Conservation (phyloP, 1,140 invertebrate genomes). For the Pteromalus puparum region DNA sequence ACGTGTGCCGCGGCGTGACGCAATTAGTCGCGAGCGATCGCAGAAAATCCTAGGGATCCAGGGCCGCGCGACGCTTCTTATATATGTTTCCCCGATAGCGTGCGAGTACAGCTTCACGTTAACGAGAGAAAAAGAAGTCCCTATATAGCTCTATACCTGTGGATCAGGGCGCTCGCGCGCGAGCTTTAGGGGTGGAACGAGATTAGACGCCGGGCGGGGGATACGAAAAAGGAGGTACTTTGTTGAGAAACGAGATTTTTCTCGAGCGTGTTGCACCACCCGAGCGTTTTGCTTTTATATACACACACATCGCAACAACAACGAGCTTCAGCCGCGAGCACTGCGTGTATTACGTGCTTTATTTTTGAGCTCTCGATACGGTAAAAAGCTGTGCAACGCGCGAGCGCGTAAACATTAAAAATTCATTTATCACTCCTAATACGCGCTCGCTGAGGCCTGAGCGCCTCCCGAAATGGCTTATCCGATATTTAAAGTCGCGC, state of each 20-base stretch:
- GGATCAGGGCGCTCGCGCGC: constrained; percentile 7
- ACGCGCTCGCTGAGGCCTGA: neutral
- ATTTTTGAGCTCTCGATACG: neutral
- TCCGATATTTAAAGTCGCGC: constrained; percentile 14
- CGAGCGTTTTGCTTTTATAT: constrained; percentile 26
- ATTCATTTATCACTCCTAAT: constrained; percentile 37
- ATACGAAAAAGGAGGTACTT: constrained; percentile 43
- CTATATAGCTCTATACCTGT: neutral
- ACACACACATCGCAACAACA: neutral
- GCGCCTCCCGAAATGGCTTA: neutral
- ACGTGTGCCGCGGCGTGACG: neutral
- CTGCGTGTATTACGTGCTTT: neutral
- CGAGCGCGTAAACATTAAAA: constrained; percentile 38
- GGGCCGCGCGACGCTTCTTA: constrained; percentile 32
- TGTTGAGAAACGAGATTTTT: constrained; percentile 43
- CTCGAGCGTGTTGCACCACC: neutral
- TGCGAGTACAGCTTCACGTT: constrained; percentile 14
- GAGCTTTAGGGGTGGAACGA: constrained; percentile 30
- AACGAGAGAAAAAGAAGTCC: constrained; percentile 40
- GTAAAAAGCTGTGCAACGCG: constrained; percentile 7
- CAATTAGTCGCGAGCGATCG: constrained; percentile 48
- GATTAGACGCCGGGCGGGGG: constrained; percentile 40
- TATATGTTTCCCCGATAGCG: constrained; percentile 47
- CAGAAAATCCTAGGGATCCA: constrained; percentile 42
- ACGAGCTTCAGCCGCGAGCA: neutral